Evolutionary conservation across 2,888 invertebrate species (phyloP).

Genomic region (Melangyna quadrimaculata): DNA sequence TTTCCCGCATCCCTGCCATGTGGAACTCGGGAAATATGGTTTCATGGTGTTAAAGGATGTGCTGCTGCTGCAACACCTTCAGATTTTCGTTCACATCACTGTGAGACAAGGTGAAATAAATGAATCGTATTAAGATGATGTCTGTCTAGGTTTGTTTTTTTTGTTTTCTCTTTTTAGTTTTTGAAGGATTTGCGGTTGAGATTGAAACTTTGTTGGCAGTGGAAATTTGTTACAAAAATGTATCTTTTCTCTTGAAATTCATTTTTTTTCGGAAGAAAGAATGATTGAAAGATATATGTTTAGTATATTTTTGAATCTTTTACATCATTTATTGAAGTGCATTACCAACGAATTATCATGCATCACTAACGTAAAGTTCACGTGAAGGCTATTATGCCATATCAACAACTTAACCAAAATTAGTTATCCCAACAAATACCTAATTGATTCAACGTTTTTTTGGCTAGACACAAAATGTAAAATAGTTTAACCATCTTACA

Average conservation of each 20-base stretch:
- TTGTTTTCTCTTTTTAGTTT: not conserved
- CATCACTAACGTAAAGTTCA: not conserved
- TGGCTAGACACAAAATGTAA: not conserved
- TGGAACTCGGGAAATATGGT: slow-evolving; percentile 8
- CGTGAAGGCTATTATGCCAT: not conserved
- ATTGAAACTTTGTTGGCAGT: not conserved
- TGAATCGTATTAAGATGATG: slow-evolving; percentile 23
- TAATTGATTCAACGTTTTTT: not conserved
- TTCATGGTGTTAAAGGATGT: slow-evolving; percentile 21
- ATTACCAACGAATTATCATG: not conserved
- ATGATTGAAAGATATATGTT: not conserved
- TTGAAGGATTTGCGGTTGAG: not conserved
- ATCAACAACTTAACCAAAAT: not conserved
- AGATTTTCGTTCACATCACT: not conserved
- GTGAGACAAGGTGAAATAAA: slow-evolving; percentile 9
- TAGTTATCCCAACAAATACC: not conserved
- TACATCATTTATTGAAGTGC: not conserved
- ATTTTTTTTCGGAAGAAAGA: not conserved
- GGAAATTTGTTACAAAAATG: not conserved
- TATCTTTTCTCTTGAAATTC: not conserved
- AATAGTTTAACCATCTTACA: slow-evolving; percentile 11
- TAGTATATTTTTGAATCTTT: too few relatives aligned
- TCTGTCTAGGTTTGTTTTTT: not conserved
- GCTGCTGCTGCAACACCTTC: not conserved
- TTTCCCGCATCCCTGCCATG: slow-evolving; percentile 19